Evolutionary conservation across 1,140 invertebrate genomes (phyloP), one percentile per base, ranked within the genome.

Genomic region (Conus betulinus): DNA sequence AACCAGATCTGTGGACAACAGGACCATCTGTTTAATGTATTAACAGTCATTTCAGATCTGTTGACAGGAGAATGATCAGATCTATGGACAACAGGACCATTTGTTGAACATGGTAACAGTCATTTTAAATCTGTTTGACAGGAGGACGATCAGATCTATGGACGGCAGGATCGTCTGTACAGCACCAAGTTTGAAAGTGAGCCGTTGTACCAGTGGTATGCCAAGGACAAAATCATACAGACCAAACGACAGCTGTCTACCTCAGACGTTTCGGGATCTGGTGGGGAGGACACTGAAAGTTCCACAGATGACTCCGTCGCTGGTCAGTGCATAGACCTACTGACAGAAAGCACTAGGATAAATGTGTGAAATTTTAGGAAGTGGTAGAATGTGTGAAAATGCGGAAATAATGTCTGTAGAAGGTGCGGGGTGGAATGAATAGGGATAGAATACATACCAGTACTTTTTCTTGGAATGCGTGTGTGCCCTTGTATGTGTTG

Each of bases 151-250:
- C 92, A 93, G 79, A 89, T 94, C 51, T 94, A 94, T 82, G 93
- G 93, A 3, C 91, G 84, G 51, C 76, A 91, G 63, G 81, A 83
- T 55, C 85, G 79, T 10, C 84, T 82, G 15, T 93, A 92, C 81
- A 92, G 91, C 76, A 91, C 91, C 15, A 92, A 92, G 87, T 91
- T 94, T 89, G 91, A 92, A 67, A 91, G 91, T 0, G 92, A 94
- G 88, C 92, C 92, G 52, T 89, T 94, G 27, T 94, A 94, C 84
- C 93, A 94, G 89, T 91, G 91, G 89, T 94, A 94, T 82, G 92
- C 92, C 84, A 92, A 93, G 87, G 92, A 93, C 57, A 93, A 91
- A 67, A 90, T 93, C 23, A 89, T 89, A 6, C 90, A 90, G 27
- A 90, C 91, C 86, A 94, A 90, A 60, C 88, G 89, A n/a, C 84